Base-by-base conservation (phyloP, 2,113 vertebrate genomes). In the Nanorana parkeri region DNA sequence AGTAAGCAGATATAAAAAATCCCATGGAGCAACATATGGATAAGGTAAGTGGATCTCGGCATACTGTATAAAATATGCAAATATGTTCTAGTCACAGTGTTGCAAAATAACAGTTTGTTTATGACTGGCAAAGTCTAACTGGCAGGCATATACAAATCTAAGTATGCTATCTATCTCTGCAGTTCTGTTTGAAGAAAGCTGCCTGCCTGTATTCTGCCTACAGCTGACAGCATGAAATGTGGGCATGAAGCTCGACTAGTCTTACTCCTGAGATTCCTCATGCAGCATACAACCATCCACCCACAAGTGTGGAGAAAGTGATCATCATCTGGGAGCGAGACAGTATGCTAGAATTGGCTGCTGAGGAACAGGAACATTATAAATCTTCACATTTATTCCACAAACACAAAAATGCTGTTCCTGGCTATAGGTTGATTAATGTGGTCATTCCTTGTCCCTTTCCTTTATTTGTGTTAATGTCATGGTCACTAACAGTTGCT, bases 81-180 rank as follows among this genome's bases (percentile, higher is more conserved):
- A 67, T 77, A 51, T 29, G 5, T 52, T 55, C 63, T n/a, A 69
- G 66, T 11, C 55, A 36, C 6, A 21, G 66, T 19, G 4, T 29
- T 41, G 19, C 5, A 54, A 67, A 67, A 78, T 78, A 54, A 55
- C 52, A 17, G 29, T 80, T 41, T 71, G 55, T 51, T 71, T 80
- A 71, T 55, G 4, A 71, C 58, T 17, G n/a, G 41, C n/a, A 61
- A 80, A 80, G 56, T 19, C 55, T 47, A 52, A 80, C 29, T 80
- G 77, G 32, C 67, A 80, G 32, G 29, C 78, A 60, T 80, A 69
- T 68, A 80, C 26, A 68, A 56, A 36, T 29, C 51, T 36, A 65
- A 65, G 28, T 58, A 68, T 58, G 77, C 41, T 68, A 68, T 68
- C 65, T 68, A 7, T 60, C 52, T 60, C 24, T 80, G 21, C 17